Evolutionary conservation across 2,113 vertebrate species (phyloP).

Genomic region (Odocoileus virginianus): DNA sequence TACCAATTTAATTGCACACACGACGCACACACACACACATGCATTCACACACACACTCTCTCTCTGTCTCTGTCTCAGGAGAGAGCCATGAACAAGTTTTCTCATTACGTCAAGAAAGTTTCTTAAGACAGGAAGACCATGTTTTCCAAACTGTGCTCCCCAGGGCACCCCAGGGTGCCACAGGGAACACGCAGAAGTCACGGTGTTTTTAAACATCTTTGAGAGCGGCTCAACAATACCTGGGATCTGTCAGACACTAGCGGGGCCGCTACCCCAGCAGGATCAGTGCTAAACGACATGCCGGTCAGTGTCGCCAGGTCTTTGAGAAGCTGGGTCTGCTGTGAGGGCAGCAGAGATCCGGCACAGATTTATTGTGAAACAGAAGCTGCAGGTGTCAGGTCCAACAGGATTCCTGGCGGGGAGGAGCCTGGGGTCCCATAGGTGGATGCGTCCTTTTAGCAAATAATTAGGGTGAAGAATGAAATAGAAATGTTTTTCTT

Average conservation of each 20-base stretch:
- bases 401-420: neutral
- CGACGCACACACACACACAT: neutral
- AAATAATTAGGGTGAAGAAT: neutral
- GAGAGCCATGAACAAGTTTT: neutral
- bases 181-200: neutral
- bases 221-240: neutral
- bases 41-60: neutral
- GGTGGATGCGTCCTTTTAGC: neutral
- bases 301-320: neutral
- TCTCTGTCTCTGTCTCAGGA: neutral
- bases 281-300: too few species aligned
- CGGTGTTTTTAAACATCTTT: neutral
- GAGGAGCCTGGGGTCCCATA: neutral
- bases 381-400: too few species aligned
- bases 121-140: neutral
- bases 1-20: neutral
- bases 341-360: rapidly evolving
- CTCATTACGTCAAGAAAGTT: neutral
- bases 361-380: neutral
- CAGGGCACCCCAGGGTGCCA: neutral
- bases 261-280: neutral
- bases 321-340: neutral
- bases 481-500: neutral
- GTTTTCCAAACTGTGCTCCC: neutral
- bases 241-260: neutral